Percentiles rank a stretch among this genome's conserved stretches.
Conservation (phyloP, 2,888 invertebrate species). For the Drosophila hawaiiensis region DNA sequence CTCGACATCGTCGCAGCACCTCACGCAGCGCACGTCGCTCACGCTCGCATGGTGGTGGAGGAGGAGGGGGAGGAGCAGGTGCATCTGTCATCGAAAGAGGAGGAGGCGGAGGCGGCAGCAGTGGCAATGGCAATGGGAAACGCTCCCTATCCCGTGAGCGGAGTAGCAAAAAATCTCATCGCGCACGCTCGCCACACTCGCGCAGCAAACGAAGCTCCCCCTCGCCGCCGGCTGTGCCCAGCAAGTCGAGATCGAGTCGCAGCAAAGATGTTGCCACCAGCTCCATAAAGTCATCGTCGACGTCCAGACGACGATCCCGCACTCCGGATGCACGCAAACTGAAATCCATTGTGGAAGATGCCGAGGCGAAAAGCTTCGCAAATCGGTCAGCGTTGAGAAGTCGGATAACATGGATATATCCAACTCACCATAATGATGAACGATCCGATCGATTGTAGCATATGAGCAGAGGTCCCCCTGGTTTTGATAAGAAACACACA, state of each 20-base stretch:
- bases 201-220: constrained; percentile 85
- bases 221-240: constrained; percentile 79
- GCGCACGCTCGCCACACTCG: constrained; percentile 84
- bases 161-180: constrained; percentile 87
- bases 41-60: constrained; percentile 66
- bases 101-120: constrained; percentile 17
- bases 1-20: constrained; percentile 85
- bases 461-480: background rate
- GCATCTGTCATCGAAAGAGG: constrained; percentile 7
- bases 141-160: constrained; percentile 87
- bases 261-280: constrained; percentile 78
- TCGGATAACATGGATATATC: constrained; percentile 93
- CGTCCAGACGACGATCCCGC: constrained; percentile 82
- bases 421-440: constrained; percentile 88
- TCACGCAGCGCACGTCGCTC: constrained; percentile 78
- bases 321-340: constrained; percentile 83
- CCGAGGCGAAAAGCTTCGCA: constrained; percentile 82
- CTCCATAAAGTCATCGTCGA: constrained; percentile 57
- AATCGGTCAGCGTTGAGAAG: constrained; percentile 86
- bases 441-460: constrained; percentile 4
- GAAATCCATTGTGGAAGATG: constrained; percentile 82
- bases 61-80: constrained; percentile 29
- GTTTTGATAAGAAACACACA: constrained; percentile 28
- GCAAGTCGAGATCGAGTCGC: constrained; percentile 79
- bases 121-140: constrained; percentile 69